A percentile compares a stretch with the other conserved stretches of the same genome.
phyloP scores from a whole-genome alignment of 2,113 vertebrate genomes.

The Platanista minor region DNA sequence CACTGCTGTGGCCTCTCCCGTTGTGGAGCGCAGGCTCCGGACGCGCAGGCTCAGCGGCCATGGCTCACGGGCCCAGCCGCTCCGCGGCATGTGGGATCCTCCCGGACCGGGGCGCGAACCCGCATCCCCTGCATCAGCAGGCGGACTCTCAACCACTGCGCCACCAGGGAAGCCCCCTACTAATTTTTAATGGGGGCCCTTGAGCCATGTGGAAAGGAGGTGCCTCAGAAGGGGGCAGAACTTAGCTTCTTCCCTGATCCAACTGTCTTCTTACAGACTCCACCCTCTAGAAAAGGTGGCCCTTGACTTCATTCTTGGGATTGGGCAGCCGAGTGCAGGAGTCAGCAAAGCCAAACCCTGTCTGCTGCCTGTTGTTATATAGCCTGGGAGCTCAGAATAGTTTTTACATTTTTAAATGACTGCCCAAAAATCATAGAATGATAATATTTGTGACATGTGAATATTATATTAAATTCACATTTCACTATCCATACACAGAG shows the following conservation, averaged over 20 bases:
- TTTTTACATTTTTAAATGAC: background rate
- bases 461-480: background rate
- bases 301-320: background rate
- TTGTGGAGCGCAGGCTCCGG: too few species aligned
- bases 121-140: too few species aligned
- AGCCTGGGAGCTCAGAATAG: background rate
- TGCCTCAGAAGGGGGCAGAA: background rate
- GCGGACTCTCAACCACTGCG: too few species aligned
- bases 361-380: background rate
- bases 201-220: background rate
- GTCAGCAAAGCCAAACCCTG: background rate
- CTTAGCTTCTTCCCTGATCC: background rate
- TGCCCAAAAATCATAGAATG: background rate
- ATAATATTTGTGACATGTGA: background rate
- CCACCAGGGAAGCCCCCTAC: too few species aligned
- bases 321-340: background rate
- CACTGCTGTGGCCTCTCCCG: too few species aligned
- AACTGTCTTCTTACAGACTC: background rate
- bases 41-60: too few species aligned
- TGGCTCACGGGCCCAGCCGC: too few species aligned
- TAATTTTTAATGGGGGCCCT: background rate
- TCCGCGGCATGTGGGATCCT: too few species aligned
- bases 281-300: background rate
- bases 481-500: background rate
- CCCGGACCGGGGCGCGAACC: too few species aligned